Base-by-base conservation (phyloP, 2,797 vertebrate species). In the Cossypha polioptera region DNA sequence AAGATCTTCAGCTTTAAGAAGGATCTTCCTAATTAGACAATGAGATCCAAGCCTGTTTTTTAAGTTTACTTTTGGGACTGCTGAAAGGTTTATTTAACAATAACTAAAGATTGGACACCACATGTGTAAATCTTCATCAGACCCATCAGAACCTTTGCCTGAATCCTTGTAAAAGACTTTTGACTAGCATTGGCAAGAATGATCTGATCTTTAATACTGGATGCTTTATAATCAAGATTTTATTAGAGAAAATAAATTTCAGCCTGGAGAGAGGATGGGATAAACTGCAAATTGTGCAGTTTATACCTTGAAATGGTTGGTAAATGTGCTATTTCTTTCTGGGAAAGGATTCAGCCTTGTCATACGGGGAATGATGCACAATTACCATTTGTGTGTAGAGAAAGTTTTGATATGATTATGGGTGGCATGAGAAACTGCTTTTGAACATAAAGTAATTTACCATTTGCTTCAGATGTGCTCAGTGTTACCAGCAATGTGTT, bases 181-280 rank as follows among this genome's bases (percentile, higher is more conserved):
- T 38, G 58, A 35, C 73, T 83, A 62, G 55, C 43, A 88, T 17
- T 43, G 33, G 53, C 45, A 87, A 73, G 43, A 89, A 66, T 62
- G 28, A 74, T 86, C 50, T 31, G 31, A 12, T 83, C 28, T 89
- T 79, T 91, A 51, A n/a, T 85, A 38, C 42, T 51, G 19, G 25
- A 51, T 47, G 12, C 72, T 93, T 83, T 89, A 31, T 87, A 61
- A 51, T 13, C 17, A 65, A 68, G 21, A 7, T 83, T 94, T 87
- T 93, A 74, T 77, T 75, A 57, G 29, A 75, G 16, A 62, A 72
- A 93, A 90, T 94, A 63, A 86, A 89, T 79, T 79, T 83, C 67
- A 48, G 1, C 42, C 58, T 75, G 76, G 75, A 81, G 50, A 91
- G 19, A 72, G n/a, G 14, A 73, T 59, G 26, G 24, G 12, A 79